Base-by-base conservation (phyloP, 2,888 invertebrate species). In the Synergus gifuensis region DNA sequence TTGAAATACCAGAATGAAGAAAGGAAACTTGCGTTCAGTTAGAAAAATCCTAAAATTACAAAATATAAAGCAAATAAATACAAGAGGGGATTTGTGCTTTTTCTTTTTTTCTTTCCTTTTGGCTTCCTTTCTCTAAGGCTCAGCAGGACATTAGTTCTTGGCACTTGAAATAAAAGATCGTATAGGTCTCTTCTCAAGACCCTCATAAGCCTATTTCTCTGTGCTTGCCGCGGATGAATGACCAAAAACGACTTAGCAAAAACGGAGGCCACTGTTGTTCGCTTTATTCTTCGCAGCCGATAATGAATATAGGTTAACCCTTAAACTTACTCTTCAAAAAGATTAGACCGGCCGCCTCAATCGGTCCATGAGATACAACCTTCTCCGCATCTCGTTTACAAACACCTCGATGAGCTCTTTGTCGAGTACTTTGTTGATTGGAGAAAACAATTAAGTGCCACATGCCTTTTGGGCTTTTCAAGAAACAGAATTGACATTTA, bases 281-380 rank as follows among this genome's bases (percentile, higher is more conserved):
- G 73, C 36, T 44, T 46, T 46, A 22, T 67, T 67, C 46, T 46
- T 18, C 44, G 67, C 67, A 67, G 44, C 42, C 60, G 76, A 79
- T 78, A 79, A 81, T 67, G 81, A 79, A 83, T 81, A 49, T 76
- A 78, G 79, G 62, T 81, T 79, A 81, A 81, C 81, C 76, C 78
- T 81, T 76, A 78, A 81, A 77, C 63, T 66, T 62, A 44, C 44
- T 28, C 14, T 44, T 22, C 66, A 7, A 42, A 66, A 66, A 42
- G 67, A 44, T 46, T 22, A 46, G 67, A 28, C 18, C 16, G 36
- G 22, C 22, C 22, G 22, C 36, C 9, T 16, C 12, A 46, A 67
- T 46, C 44, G 46, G 18, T n/a, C 67, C 22, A 22, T n/a, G 22
- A 67, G 67, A 67, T 46, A 67, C n/a, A 14, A 44, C 22, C 46